These are phyloP conservation scores for Lacanobia oleracea DNA, from an alignment of 2,888 invertebrate species.

Conservation along the genomic window DNA sequence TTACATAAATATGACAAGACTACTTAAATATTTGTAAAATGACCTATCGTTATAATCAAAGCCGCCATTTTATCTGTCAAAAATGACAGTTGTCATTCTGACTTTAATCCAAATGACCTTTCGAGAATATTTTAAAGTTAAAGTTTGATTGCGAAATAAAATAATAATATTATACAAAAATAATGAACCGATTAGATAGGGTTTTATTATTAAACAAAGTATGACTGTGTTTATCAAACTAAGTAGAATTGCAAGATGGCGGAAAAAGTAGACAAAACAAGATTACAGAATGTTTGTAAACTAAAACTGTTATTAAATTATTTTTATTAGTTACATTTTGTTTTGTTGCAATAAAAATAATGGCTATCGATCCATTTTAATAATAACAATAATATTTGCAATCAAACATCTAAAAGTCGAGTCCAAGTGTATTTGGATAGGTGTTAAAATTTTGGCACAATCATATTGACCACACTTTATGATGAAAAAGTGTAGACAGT, in stretches of 20 bases:
- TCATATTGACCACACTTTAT: conserved; percentile 6
- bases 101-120: conserved; percentile 37
- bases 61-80: conserved; percentile 17
- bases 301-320: conserved; percentile 19
- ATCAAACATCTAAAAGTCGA: conserved; percentile 22
- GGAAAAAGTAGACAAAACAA: conserved; percentile 53
- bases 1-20: conserved; percentile 17
- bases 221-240: conserved; percentile 37
- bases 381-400: conserved; percentile 26
- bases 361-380: background rate
- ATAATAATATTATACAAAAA: conserved; percentile 24
- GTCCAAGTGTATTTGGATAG: conserved; percentile 34
- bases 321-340: conserved; percentile 18
- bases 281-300: conserved; percentile 52
- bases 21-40: conserved; percentile 46
- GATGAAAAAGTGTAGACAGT: conserved; percentile 7
- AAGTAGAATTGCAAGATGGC: conserved; percentile 58
- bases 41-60: conserved; percentile 18
- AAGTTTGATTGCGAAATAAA: conserved; percentile 37
- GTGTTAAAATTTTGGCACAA: conserved; percentile 44
- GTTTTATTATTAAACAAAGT: conserved; percentile 40
- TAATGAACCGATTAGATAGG: conserved; percentile 41
- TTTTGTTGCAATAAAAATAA: conserved; percentile 6
- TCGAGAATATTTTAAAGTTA: conserved; percentile 3
- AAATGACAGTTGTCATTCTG: conserved; percentile 31